Evolutionary conservation across 2,888 invertebrate genomes (phyloP).

Genomic region (Melieria picta): DNA sequence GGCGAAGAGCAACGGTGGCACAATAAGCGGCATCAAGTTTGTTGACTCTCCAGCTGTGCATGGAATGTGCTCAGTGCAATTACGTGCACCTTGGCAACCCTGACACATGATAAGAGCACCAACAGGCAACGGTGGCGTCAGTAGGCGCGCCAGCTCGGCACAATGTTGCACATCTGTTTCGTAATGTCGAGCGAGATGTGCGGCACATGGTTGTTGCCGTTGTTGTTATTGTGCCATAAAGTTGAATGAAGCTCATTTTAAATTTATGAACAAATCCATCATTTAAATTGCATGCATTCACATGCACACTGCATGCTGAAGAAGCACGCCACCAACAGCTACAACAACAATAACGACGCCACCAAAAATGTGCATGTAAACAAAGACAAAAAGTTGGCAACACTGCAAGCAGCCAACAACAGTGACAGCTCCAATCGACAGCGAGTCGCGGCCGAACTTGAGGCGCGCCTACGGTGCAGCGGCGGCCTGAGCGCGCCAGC

Average conservation of each 20-base stretch:
- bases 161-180: too few species aligned
- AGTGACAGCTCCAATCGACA: background rate
- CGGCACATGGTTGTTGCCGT: background rate
- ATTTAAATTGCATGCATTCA: slow-evolving; percentile 29
- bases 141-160: too few species aligned
- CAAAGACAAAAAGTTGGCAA: slow-evolving; percentile 19
- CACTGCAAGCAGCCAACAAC: background rate
- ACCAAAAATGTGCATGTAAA: slow-evolving; percentile 15
- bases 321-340: background rate
- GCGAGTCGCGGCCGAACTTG: background rate
- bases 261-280: slow-evolving; percentile 37
- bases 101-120: too few species aligned
- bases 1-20: too few species aligned
- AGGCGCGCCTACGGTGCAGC: too few species aligned
- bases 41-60: too few species aligned
- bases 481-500: too few species aligned
- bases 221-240: slow-evolving; percentile 11
- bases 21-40: too few species aligned
- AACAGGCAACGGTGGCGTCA: too few species aligned
- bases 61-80: too few species aligned
- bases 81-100: too few species aligned
- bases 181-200: too few species aligned
- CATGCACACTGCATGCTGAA: background rate
- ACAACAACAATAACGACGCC: background rate
- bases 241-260: slow-evolving; percentile 33